Base-by-base conservation (phyloP, 2,888 invertebrate genomes). In the Mimumesa dahlbomi region DNA sequence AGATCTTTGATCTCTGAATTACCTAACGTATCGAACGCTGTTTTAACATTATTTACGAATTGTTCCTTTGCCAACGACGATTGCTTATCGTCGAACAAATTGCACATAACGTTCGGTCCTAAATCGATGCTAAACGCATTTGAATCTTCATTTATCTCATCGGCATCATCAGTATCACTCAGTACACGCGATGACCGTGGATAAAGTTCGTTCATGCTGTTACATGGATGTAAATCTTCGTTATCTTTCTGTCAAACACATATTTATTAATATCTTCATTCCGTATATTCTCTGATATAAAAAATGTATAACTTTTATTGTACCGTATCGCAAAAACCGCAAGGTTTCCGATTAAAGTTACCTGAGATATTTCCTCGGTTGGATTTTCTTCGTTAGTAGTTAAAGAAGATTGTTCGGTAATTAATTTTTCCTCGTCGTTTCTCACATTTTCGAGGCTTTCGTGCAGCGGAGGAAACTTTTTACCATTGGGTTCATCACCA, bases 401-500 rank as follows among this genome's bases (percentile, higher is more conserved):
- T n/a, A 62, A 42, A n/a, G 57, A 56, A 2, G 11, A 58, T 62
- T 68, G 45, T 7, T 72, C 54, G 4, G 21, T 34, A 21, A 63
- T 34, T 38, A 63, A 61, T 38, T 54, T 48, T 6, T 62, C 40
- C 1, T 38, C 49, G 40, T 75, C 42, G 42, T 62, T 63, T 49
- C 61, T 62, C 7, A 36, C 34, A 14, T 72, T 63, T 19, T 64
- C 57, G 6, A 70, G 56, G 2, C 71, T 75, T 36, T 75, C 73
- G 38, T 75, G 76, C 52, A 79, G 77, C 5, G 81, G 73, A 16
- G 81, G 29, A 22, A 69, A 74, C 9, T 56, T 79, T 14, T 59
- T 50, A 11, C 13, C 29, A 2, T 58, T 45, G 2, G 61, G 40
- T 16, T 73, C 62, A 1, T 61, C 54, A 0, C 73, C 77, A 19